phyloP scores from a whole-genome alignment of 1,140 invertebrate species.

The Dendrolimus punctatus region DNA sequence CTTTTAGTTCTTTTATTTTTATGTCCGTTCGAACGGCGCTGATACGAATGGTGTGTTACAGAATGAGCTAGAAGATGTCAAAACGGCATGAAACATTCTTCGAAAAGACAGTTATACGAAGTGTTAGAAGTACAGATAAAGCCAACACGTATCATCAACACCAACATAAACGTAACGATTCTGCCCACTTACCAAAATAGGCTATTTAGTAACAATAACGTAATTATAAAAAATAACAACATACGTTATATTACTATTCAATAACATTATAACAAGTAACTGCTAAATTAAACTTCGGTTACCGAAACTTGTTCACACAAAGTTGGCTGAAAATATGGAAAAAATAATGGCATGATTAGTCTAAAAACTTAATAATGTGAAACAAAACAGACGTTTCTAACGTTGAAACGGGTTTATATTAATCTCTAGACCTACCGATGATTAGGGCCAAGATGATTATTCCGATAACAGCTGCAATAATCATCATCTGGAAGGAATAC shows the following conservation, averaged over 20 bases:
- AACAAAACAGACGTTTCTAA: conserved; percentile 26
- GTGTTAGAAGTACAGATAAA: conserved; percentile 57
- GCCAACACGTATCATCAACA: conserved; percentile 54
- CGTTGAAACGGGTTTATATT: conserved; percentile 1
- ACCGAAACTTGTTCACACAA: conserved; percentile 77
- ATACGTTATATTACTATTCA: conserved; percentile 46
- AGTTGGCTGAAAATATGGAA: conserved; percentile 78
- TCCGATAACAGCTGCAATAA: conserved; percentile 91
- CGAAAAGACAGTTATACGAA: conserved; percentile 44
- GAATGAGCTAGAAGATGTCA: conserved; percentile 16
- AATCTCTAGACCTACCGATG: conserved; percentile 81
- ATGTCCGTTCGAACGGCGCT: conserved; percentile 1
- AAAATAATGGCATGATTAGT: conserved; percentile 59
- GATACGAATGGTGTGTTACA: conserved; percentile 17
- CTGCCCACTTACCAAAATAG: conserved; percentile 60
- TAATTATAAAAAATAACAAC: conserved; percentile 52
- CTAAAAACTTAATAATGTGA: conserved; percentile 41
- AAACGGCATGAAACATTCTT: conserved; percentile 33
- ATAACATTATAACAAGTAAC: conserved; percentile 69
- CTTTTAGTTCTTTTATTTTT: neutral
- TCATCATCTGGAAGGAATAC: conserved; percentile 85
- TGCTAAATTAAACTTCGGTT: conserved; percentile 62
- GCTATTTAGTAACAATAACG: conserved; percentile 37
- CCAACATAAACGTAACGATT: conserved; percentile 34
- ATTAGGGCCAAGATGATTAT: conserved; percentile 91